Evolutionary conservation across 2,888 invertebrate species (phyloP).

Genomic region (Fabriciana adippe): DNA sequence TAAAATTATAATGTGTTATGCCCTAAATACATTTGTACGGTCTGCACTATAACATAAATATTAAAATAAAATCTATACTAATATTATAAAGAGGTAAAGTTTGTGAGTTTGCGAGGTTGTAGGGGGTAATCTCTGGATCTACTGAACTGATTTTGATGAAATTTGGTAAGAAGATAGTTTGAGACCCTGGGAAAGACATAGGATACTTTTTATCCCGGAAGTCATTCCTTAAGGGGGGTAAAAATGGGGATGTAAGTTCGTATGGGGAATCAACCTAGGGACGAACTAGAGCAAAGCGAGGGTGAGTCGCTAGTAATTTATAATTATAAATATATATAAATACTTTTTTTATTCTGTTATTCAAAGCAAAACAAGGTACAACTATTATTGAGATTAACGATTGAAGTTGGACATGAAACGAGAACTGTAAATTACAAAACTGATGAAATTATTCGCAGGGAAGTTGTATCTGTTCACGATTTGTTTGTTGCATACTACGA

Average conservation of each 20-base stretch:
- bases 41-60: neutral
- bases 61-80: neutral
- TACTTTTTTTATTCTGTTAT: neutral
- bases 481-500: constrained; percentile 5
- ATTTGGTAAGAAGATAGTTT: no score
- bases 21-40: constrained; percentile 8
- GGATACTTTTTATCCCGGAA: no score
- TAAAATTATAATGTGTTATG: constrained; percentile 14
- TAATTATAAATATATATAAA: neutral
- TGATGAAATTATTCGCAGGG: constrained; percentile 15
- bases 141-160: no score
- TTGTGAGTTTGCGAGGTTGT: no score
- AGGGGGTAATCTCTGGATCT: no score
- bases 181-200: no score
- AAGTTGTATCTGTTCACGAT: constrained; percentile 12
- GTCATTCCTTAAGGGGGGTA: no score
- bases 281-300: no score
- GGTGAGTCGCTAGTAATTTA: neutral
- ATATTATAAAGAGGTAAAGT: no score
- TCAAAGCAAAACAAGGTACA: neutral
- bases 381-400: constrained; percentile 9
- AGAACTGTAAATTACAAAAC: constrained; percentile 15
- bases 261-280: no score
- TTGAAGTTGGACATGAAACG: constrained; percentile 17
- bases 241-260: no score